Evolutionary conservation across 2,113 vertebrate species (phyloP).

Genomic region (Tetrao urogallus): DNA sequence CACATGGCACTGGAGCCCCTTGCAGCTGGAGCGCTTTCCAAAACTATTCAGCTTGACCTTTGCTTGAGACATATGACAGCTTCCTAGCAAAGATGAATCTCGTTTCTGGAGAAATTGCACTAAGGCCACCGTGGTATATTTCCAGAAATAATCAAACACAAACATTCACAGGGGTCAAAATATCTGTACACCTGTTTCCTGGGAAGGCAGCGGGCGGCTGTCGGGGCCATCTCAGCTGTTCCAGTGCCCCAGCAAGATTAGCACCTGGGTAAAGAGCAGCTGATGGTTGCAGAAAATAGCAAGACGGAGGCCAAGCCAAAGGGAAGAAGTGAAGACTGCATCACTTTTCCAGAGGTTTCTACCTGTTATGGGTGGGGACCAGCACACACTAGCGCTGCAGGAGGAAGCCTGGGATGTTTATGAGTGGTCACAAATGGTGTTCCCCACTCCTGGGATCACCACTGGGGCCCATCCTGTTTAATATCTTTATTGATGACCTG

Average conservation of each 20-base stretch:
- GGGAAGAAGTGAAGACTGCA: background rate
- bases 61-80: background rate
- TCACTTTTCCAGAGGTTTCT: background rate
- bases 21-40: background rate
- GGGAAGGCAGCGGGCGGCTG: rapidly evolving
- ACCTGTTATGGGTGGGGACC: background rate
- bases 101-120: slow-evolving; percentile 1
- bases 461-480: no score
- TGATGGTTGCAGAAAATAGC: background rate
- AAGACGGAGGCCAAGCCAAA: background rate
- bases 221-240: background rate
- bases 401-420: background rate
- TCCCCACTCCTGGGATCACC: no score
- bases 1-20: background rate
- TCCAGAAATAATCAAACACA: slow-evolving; percentile 9
- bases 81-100: slow-evolving; percentile 26
- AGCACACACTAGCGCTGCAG: background rate
- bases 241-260: background rate
- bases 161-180: background rate
- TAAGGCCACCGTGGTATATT: background rate
- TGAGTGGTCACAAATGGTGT: no score
- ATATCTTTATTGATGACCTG: no score
- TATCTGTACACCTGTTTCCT: slow-evolving; percentile 32
- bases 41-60: slow-evolving; percentile 32
- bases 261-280: background rate